Base-by-base conservation (phyloP, 2,888 invertebrate genomes). In the Euplexia lucipara region DNA sequence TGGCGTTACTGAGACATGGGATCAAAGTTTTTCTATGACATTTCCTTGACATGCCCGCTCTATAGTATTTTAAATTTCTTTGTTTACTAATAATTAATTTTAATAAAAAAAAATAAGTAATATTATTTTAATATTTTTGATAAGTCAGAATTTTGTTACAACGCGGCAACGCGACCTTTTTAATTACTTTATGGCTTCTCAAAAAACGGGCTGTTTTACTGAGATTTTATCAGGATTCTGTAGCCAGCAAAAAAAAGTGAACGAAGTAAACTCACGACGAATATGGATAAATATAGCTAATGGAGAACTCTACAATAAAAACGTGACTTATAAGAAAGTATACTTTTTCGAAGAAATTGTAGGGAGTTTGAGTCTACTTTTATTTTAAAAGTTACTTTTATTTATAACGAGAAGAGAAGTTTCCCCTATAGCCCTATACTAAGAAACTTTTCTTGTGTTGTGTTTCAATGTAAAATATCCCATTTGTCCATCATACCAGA, bases 401-500 rank as follows among this genome's bases (percentile, higher is more conserved):
- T n/a, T n/a, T n/a, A n/a, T n/a, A n/a, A n/a, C n/a, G n/a, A n/a
- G n/a, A n/a, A n/a, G n/a, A n/a, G n/a, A n/a, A n/a, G n/a, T n/a
- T n/a, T n/a, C n/a, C n/a, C n/a, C n/a, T n/a, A n/a, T n/a, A n/a
- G n/a, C n/a, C n/a, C 16, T 58, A 34, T 51, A 44, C 26, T 66
- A 44, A 68, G 44, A 49, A 34, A 69, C 26, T 9, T 34, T 26
- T 67, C 34, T 42, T 8, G 26, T 48, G 9, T 56, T 62, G 30
- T 49, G 16, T 62, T 47, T 20, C 26, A 18, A 22, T 47, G 14
- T 41, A 53, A 42, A 62, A 61, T 39, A 57, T 57, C 44, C 30
- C 52, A 57, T 70, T 60, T 70, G 75, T 57, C 49, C 63, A 37
- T 75, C 59, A 70, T 47, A 49, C 14, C 22, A 64, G 45, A 35